Conservation (phyloP, 2,888 invertebrate genomes). For the Nephrotoma appendiculata region DNA sequence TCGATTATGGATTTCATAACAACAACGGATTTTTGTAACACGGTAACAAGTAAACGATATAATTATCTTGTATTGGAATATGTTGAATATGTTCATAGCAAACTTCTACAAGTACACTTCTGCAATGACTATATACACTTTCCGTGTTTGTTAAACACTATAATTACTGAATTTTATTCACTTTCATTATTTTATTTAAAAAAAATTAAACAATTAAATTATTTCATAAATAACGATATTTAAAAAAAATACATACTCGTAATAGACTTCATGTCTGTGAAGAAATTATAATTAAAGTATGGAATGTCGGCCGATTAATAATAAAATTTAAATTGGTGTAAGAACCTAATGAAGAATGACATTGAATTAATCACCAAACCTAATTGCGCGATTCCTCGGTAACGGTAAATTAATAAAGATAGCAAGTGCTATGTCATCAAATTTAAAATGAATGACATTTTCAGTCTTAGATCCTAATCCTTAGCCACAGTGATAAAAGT, state of each 20-base stretch:
- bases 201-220: not conserved
- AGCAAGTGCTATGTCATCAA: too few species aligned
- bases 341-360: too few species aligned
- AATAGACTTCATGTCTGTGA: not conserved
- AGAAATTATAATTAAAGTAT: not conserved
- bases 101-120: too few species aligned
- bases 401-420: too few species aligned
- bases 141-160: not conserved
- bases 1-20: not conserved
- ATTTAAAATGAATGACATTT: too few species aligned
- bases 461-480: too few species aligned
- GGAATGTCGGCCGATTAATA: not conserved
- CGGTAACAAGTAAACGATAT: not conserved
- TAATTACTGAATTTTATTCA: not conserved
- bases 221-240: not conserved
- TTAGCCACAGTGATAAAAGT: too few species aligned
- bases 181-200: not conserved
- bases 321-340: not conserved
- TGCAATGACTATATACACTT: not conserved
- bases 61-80: too few species aligned
- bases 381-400: too few species aligned
- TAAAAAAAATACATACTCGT: not conserved
- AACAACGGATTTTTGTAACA: not conserved
- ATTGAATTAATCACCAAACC: too few species aligned
- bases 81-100: too few species aligned